Base-by-base conservation (phyloP, 2,797 vertebrate species). In the Pteropus rufus region DNA sequence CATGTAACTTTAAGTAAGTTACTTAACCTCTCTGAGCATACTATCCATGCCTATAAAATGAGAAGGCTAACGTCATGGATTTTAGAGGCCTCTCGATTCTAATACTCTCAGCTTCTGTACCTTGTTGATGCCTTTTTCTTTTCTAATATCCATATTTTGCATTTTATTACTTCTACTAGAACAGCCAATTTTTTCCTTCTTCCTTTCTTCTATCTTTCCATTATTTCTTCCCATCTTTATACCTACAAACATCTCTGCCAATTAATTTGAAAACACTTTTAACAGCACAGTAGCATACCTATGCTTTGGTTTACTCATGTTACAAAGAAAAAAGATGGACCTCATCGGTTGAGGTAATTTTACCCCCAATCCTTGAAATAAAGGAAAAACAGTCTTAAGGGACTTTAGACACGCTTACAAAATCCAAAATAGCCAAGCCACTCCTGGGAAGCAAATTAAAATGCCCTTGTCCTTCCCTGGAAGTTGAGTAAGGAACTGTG, bases 371-470 rank as follows among this genome's bases (percentile, higher is more conserved):
- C 24, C 49, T 88, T 62, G 18, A 10, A 52, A 70, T 72, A 77
- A 91, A 8, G 73, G 14, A 88, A 84, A 84, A 46, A 41, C 7
- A 82, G 12, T 39, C 36, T 79, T 24, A 34, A 83, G 29, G n/a
- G 2, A 29, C 46, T 93, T 79, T 23, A 75, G 44, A n/a, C 16
- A 46, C 24, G 9, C 24, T 91, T 91, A 92, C 46, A 91, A 77
- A 95, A 73, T 82, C 46, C 85, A 77, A 89, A 95, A 69, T 52
- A 73, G 62, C 14, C 24, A 67, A 34, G 5, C 5, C 34, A 81
- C 77, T 85, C n/a, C 77, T 34, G 24, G 26, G 41, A 93, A 93
- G 34, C 56, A 67, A 82, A 70, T 49, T 83, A 83, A 96, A 92
- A 88, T 56, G 14, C 19, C 36, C 24, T 62, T 84, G n/a, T 87